phyloP scores from a whole-genome alignment of 1,140 invertebrate species.

The Lithobius niger region DNA sequence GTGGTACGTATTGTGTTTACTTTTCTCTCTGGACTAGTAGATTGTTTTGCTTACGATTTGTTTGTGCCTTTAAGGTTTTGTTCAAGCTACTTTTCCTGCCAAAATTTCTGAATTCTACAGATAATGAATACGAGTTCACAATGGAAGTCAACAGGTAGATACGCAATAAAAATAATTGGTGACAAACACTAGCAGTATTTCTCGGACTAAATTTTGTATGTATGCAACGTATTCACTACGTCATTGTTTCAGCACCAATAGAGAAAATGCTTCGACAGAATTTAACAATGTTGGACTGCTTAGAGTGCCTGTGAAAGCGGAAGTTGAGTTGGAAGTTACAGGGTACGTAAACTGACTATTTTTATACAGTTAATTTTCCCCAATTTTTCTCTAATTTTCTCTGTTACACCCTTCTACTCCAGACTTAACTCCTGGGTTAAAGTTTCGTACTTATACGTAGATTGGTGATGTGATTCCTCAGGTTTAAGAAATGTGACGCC shows the following conservation, averaged over 20 bases:
- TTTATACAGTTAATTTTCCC: too few relatives aligned
- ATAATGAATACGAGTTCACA: constrained; percentile 46
- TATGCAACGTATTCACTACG: neutral
- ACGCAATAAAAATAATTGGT: neutral
- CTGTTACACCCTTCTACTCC: too few relatives aligned
- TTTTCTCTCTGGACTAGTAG: too few relatives aligned
- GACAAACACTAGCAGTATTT: too few relatives aligned
- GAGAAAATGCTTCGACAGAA: neutral
- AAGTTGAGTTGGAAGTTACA: constrained; percentile 7
- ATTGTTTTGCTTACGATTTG: too few relatives aligned
- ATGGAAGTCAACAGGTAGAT: constrained; percentile 54
- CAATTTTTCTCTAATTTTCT: too few relatives aligned
- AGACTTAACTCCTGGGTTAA: too few relatives aligned
- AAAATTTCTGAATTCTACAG: neutral
- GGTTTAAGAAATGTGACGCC: too few relatives aligned
- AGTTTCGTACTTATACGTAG: too few relatives aligned
- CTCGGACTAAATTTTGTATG: neutral
- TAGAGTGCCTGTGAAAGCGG: neutral
- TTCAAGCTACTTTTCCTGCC: neutral
- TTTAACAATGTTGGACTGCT: constrained; percentile 5
- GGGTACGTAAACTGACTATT: constrained; percentile 5
- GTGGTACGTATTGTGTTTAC: too few relatives aligned
- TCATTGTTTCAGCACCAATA: constrained; percentile 8
- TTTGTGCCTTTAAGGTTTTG: too few relatives aligned
- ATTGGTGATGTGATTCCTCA: too few relatives aligned